Conservation (phyloP, 1,140 invertebrate genomes). For the Bombus terrestris region DNA sequence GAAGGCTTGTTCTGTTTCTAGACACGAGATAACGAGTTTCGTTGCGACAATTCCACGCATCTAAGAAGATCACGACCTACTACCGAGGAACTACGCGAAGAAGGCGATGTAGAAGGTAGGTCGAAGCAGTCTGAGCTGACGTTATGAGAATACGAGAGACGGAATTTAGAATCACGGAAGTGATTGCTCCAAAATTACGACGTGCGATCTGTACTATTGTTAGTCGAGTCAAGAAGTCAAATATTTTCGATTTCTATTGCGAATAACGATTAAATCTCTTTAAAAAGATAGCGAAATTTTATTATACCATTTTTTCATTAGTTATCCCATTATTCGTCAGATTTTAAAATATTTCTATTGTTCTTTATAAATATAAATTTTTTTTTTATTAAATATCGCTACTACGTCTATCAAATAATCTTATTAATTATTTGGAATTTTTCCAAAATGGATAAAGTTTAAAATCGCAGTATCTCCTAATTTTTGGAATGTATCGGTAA, state of each 20-base stretch:
- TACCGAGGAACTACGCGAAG: slow-evolving; percentile 26
- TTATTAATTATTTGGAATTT: background rate
- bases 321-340: background rate
- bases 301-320: background rate
- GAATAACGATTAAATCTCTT: background rate
- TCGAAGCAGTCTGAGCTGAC: slow-evolving; percentile 48
- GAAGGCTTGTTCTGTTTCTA: slow-evolving; percentile 44
- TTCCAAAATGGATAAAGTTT: background rate
- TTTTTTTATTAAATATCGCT: background rate
- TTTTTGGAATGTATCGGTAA: background rate
- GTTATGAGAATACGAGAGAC: slow-evolving; percentile 51
- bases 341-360: background rate
- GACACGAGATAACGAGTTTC: slow-evolving; percentile 49
- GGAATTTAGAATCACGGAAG: slow-evolving; percentile 64
- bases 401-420: background rate
- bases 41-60: slow-evolving; percentile 55
- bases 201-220: slow-evolving; percentile 37
- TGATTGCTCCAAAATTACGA: slow-evolving; percentile 66
- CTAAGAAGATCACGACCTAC: slow-evolving; percentile 54
- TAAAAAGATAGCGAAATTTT: background rate
- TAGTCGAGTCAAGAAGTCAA: slow-evolving; percentile 25
- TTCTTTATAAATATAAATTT: background rate
- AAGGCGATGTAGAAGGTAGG: slow-evolving; percentile 16
- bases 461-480: background rate
- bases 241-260: background rate